These are phyloP conservation scores for Rhagonycha lutea DNA, from an alignment of 2,888 invertebrate genomes.

Conservation along the genomic window DNA sequence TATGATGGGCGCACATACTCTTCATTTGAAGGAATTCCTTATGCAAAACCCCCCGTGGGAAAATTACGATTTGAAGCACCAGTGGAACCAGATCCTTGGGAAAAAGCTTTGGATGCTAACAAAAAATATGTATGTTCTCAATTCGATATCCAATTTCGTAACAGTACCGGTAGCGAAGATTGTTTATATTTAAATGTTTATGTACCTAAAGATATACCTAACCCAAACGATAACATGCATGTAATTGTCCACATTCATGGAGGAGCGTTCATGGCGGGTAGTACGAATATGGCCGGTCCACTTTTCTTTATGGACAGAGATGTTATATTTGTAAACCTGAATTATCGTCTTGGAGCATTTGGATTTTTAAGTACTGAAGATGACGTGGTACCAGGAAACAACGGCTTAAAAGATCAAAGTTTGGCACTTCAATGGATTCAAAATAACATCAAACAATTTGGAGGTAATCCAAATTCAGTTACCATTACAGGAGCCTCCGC, in stretches of 20 bases:
- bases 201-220: slow-evolving; percentile 52
- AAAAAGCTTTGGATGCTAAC: not conserved
- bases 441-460: slow-evolving; percentile 67
- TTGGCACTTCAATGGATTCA: slow-evolving; percentile 69
- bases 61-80: not conserved
- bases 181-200: slow-evolving; percentile 51
- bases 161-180: slow-evolving; percentile 60
- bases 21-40: slow-evolving; percentile 3
- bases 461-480: slow-evolving; percentile 67
- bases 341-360: slow-evolving; percentile 67
- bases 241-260: slow-evolving; percentile 66
- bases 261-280: slow-evolving; percentile 64
- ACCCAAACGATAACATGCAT: slow-evolving; percentile 54
- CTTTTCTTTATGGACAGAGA: slow-evolving; percentile 63
- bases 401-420: slow-evolving; percentile 71
- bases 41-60: not conserved
- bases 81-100: not conserved
- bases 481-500: slow-evolving; percentile 70
- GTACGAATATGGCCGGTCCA: slow-evolving; percentile 52
- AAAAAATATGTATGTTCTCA: not conserved
- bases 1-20: not conserved
- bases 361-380: slow-evolving; percentile 76
- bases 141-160: not conserved
- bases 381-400: slow-evolving; percentile 66
- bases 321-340: slow-evolving; percentile 66